Base-by-base conservation (phyloP, 2,113 vertebrate genomes). In the Erythrocebus patas region DNA sequence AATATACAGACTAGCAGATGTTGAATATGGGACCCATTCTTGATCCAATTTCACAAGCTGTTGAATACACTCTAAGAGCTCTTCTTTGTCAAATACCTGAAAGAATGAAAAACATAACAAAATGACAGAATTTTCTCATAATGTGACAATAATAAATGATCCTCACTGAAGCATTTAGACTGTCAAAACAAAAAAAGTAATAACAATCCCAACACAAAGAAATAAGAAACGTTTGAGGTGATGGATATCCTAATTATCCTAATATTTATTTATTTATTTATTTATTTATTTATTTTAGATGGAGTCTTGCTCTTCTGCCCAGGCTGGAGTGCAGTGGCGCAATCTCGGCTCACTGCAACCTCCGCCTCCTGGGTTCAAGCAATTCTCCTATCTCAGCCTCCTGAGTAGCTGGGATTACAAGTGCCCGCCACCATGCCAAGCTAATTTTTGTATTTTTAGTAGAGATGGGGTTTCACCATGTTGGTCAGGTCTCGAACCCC, bases 31-130 rank as follows among this genome's bases (percentile, higher is more conserved):
- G 2, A 99, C 99, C 99, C 99, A 99, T 2, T 99, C 99, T 95
- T 99, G 98, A 43, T 99, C 99, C 40, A 99, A n/a, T 89, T 99
- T 99, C 82, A 99, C 98, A 17, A 99, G 98, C 85, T 99, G 99
- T 68, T 97, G 98, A 98, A 99, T 99, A 73, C 99, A 99, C 95
- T 99, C 98, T 59, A 99, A 91, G 70, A 99, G 97, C 98, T 99
- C 99, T 0, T 98, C 98, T 96, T 98, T 98, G 97, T 99, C 99
- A 97, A 99, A 99, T 30, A 95, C 96, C 99, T 99, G 96, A 35
- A 89, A 95, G 85, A 66, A 88, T 66, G 91, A 86, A 96, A 83
- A 83, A 84, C 22, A 88, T 20, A 23, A 32, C 14, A 78, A 92
- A 92, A 91, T 61, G 64, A 84, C 55, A 57, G 0, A 38, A 75